Evolutionary conservation across 2,888 invertebrate genomes (phyloP).

Genomic region (Apeira syringaria): DNA sequence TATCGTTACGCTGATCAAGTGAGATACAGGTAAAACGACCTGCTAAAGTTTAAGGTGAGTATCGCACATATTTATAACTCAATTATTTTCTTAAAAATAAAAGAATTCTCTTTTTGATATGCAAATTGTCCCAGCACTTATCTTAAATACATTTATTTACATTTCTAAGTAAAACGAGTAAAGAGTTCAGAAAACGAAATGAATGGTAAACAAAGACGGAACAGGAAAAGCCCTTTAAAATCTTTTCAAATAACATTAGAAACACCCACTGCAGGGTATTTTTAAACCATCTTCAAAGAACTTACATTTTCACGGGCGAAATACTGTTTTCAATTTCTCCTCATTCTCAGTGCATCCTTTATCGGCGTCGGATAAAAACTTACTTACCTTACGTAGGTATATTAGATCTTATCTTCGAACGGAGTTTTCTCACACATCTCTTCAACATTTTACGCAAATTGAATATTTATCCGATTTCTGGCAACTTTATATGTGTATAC

Average conservation of each 20-base stretch:
- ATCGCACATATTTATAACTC: too few relatives aligned
- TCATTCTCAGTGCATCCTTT: slow-evolving; percentile 33
- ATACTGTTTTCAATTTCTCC: slow-evolving; percentile 43
- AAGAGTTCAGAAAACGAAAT: slow-evolving; percentile 3
- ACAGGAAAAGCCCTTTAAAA: slow-evolving; percentile 8
- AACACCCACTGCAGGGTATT: slow-evolving; percentile 9
- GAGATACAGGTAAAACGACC: too few relatives aligned
- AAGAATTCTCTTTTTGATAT: too few relatives aligned
- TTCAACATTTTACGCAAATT: slow-evolving; percentile 30
- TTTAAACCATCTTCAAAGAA: slow-evolving; percentile 8
- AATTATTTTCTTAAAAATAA: too few relatives aligned
- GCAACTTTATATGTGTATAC: slow-evolving; percentile 3
- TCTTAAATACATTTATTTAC: not conserved
- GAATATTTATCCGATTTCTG: slow-evolving; percentile 22
- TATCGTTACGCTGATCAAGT: too few relatives aligned
- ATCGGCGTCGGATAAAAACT: slow-evolving; percentile 40
- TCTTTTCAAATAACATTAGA: slow-evolving; percentile 9
- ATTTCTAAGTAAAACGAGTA: not conserved
- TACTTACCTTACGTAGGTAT: slow-evolving; percentile 37
- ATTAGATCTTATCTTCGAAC: slow-evolving; percentile 35
- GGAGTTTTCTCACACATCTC: slow-evolving; percentile 34
- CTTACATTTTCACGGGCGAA: slow-evolving; percentile 24
- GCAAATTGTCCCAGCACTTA: not conserved
- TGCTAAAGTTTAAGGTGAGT: too few relatives aligned
- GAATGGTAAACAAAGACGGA: slow-evolving; percentile 7